Percentiles rank a stretch among this genome's conserved stretches.
phyloP scores from a whole-genome alignment of 2,888 invertebrate genomes.

The Drosophila prolongata region DNA sequence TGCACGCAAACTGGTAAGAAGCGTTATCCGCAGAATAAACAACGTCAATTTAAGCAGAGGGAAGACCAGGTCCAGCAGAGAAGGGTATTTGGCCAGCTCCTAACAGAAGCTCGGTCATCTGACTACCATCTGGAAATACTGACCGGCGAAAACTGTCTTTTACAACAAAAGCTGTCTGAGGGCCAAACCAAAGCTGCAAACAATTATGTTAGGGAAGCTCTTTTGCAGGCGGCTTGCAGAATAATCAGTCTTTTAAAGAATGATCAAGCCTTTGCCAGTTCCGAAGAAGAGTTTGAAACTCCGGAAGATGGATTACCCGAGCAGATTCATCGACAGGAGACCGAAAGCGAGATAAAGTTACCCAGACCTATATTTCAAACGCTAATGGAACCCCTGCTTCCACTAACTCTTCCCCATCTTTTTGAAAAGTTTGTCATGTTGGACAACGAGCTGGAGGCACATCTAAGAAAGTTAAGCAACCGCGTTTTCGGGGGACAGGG shows the following conservation, averaged over 20 bases:
- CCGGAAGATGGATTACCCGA: background rate
- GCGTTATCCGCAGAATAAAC: background rate
- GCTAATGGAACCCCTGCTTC: background rate
- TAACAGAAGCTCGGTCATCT: background rate
- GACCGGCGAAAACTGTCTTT: background rate
- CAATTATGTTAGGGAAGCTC: background rate
- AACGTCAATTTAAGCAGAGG: rapidly evolving
- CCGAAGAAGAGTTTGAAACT: background rate
- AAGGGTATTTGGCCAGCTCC: background rate
- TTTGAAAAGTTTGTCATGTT: background rate
- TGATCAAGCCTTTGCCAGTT: background rate
- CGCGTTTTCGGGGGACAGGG: background rate
- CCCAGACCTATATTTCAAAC: background rate
- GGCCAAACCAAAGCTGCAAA: background rate
- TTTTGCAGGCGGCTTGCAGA: background rate
- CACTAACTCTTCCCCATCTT: background rate
- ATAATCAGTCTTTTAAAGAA: background rate
- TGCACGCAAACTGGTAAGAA: constrained; percentile 11
- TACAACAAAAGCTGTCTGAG: background rate
- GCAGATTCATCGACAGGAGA: background rate
- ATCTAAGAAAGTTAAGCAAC: background rate
- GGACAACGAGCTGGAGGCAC: background rate
- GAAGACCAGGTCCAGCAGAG: background rate
- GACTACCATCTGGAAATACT: background rate
- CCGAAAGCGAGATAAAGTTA: no score